Base-by-base conservation (phyloP, 2,888 invertebrate species). In the Ceraclea dissimilis region DNA sequence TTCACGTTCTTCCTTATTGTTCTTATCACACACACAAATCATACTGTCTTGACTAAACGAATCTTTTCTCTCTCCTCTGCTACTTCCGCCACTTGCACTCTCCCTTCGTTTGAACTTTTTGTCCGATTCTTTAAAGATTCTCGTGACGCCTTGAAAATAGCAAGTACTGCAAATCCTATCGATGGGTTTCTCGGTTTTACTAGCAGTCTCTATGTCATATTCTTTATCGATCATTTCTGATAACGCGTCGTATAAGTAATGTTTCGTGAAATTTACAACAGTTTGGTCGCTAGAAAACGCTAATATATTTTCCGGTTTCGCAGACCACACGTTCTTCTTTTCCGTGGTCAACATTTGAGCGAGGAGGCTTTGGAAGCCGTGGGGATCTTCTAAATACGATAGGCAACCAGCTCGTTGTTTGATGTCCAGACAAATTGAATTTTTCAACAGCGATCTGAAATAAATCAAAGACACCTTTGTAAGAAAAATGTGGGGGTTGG, bases 331-430 rank as follows among this genome's bases (percentile, higher is more conserved):
- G 64, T 82, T 79, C 50, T 81, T 73, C 59, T 80, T 79, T 64
- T 89, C 88, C 26, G 87, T 81, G 0, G 90, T 90, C n/a, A 91
- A 70, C 0, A 88, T 86, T 65, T 88, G 86, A 0, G 90, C 89
- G 51, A 91, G 73, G 54, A 91, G 79, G 62, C 88, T 88, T 67
- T 86, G 83, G 67, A 86, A 85, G 2, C 91, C 89, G 65, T 83
- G 76, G 1, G 93, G 93, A 75, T 95, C 94, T 69, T 89, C 89
- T 17, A 83, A 71, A 71, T 94, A 91, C 0, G 93, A 90, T 6
- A 94, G 78, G 66, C 92, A 91, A 11, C 94, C 94, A 1, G 91
- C 92, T 63, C 90, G 82, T 67, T 93, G 92, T 68, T 95, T 94
- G 13, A 95, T 88, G 67, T 88, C 87, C 39, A 95, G 77, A 46